Evolutionary conservation across 1,140 invertebrate genomes (phyloP).

Genomic region (Macrobrachium rosenbergii): DNA sequence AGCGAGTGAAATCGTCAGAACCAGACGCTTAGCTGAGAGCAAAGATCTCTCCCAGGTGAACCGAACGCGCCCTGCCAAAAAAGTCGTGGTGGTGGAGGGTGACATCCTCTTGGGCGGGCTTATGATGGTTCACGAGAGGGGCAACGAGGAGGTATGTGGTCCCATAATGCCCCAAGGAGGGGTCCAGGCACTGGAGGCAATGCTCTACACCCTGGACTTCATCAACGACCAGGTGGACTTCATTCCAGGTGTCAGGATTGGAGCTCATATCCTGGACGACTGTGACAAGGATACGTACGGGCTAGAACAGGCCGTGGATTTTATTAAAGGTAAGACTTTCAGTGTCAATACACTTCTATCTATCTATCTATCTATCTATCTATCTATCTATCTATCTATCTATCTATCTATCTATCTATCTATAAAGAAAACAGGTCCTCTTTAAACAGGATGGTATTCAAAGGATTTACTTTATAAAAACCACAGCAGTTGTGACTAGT

Average conservation of each 20-base stretch:
- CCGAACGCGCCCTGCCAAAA: slow-evolving; percentile 84
- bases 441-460: too few relatives aligned
- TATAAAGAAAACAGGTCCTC: too few relatives aligned
- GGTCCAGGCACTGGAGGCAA: slow-evolving; percentile 87
- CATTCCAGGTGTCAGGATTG: slow-evolving; percentile 84
- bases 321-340: slow-evolving; percentile 90
- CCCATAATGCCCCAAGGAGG: slow-evolving; percentile 96
- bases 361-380: background rate
- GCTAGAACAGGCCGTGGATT: slow-evolving; percentile 95
- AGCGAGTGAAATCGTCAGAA: too few relatives aligned
- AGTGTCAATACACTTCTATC: background rate
- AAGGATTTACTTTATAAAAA: too few relatives aligned
- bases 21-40: too few relatives aligned
- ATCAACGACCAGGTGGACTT: slow-evolving; percentile 79
- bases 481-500: too few relatives aligned
- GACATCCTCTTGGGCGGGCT: slow-evolving; percentile 88
- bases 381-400: background rate
- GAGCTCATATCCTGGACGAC: slow-evolving; percentile 92
- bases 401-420: too few relatives aligned
- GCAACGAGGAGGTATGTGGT: slow-evolving; percentile 85
- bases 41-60: background rate
- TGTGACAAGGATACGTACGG: slow-evolving; percentile 98
- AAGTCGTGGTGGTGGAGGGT: slow-evolving; percentile 87
- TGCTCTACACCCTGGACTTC: slow-evolving; percentile 91
- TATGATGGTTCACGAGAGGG: slow-evolving; percentile 96